These are phyloP conservation scores for Ceyx melanurus DNA, from an alignment of 2,113 vertebrate species.

Conservation along the genomic window DNA sequence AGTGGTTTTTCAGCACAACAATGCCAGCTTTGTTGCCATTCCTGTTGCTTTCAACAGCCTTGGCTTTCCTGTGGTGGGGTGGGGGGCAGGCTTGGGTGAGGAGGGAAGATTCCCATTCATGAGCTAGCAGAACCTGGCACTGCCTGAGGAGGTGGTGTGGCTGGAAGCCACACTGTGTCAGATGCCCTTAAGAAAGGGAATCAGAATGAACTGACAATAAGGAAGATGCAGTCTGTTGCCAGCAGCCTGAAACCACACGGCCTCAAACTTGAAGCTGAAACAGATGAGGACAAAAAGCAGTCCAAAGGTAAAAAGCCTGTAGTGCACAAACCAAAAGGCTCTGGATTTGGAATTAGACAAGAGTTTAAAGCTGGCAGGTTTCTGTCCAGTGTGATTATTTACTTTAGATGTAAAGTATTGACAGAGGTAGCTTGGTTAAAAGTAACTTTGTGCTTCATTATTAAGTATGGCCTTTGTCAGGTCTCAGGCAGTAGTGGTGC, in stretches of 20 bases:
- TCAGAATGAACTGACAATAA: slow-evolving; percentile 37
- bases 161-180: slow-evolving; percentile 17
- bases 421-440: not conserved
- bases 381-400: not conserved
- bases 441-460: not conserved
- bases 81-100: slow-evolving; percentile 9
- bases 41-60: slow-evolving; percentile 31
- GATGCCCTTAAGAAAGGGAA: slow-evolving; percentile 39
- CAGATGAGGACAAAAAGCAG: slow-evolving; percentile 43
- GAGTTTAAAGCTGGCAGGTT: not conserved
- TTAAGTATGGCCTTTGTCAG: not conserved
- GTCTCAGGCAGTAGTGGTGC: not conserved
- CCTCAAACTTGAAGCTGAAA: slow-evolving; percentile 55
- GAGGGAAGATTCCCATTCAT: slow-evolving; percentile 34
- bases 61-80: not conserved
- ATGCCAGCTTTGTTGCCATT: slow-evolving; percentile 47
- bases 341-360: not conserved
- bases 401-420: not conserved
- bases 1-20: slow-evolving; percentile 34
- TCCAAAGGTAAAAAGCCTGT: slow-evolving; percentile 49
- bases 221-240: slow-evolving; percentile 18
- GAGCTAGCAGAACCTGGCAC: slow-evolving; percentile 37
- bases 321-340: slow-evolving; percentile 19
- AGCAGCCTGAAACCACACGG: slow-evolving; percentile 25
- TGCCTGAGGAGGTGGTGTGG: slow-evolving; percentile 30